Base-by-base conservation (phyloP, 2,888 invertebrate genomes). In the Eremobia ochroleuca region DNA sequence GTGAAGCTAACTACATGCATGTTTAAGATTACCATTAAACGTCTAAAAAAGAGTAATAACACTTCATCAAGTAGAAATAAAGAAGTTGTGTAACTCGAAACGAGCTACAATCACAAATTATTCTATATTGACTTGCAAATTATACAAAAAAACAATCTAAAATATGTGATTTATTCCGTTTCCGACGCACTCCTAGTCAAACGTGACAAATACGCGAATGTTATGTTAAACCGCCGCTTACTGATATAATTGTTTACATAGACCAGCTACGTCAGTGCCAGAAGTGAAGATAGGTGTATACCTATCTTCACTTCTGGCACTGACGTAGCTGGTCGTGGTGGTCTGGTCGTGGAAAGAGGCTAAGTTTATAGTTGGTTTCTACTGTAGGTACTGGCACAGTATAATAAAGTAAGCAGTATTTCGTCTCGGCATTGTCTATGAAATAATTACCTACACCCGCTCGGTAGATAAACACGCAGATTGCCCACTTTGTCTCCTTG, bases 51-150 rank as follows among this genome's bases (percentile, higher is more conserved):
- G 6, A 67, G 21, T 68, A 58, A 75, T 68, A 71, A 68, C 65
- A 82, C 49, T 73, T 64, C 66, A 62, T 87, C 71, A 66, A 70
- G 58, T 58, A 52, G 61, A 64, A 65, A 82, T 66, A 75, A 61
- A 58, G 46, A 70, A 70, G 28, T 37, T 43, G 34, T 49, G 66
- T 69, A 46, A 55, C 83, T 58, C 46, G 34, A 69, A 77, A 58
- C 73, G 55, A 72, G 46, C 65, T 62, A 69, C 52, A 66, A 52
- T 52, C 46, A 34, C 69, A 64, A 86, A 83, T 78, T 52, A 83
- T 83, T 75, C 71, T 62, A 66, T 65, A 83, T 84, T 78, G 79
- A 86, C 62, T 83, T 86, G 87, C 79, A 84, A 83, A 84, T 84
- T 83, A 73, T 34, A 66, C 58, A 86, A 70, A 83, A 81, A 83